Evolutionary conservation across 2,113 vertebrate species (phyloP).

Genomic region (Xiphophorus maculatus): DNA sequence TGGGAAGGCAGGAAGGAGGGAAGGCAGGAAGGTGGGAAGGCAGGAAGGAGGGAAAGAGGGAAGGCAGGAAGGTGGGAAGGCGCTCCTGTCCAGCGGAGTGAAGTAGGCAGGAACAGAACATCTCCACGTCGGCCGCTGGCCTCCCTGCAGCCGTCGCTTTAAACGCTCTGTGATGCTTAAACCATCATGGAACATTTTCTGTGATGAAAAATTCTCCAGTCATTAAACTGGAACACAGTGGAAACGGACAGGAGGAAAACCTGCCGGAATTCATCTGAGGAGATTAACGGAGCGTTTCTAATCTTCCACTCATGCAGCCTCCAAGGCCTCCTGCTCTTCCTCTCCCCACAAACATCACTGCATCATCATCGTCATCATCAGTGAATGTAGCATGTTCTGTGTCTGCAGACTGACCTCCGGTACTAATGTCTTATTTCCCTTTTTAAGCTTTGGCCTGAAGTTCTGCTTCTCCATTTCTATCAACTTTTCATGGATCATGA

Average conservation of each 20-base stretch:
- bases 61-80: no score
- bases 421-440: slow-evolving; percentile 2
- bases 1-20: no score
- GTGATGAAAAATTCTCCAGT: no score
- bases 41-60: no score
- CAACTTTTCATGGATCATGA: slow-evolving; percentile 36
- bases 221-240: no score
- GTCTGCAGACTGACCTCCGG: not conserved
- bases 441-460: not conserved
- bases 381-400: not conserved
- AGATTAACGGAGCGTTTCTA: slow-evolving; percentile 59
- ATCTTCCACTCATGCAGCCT: slow-evolving; percentile 33
- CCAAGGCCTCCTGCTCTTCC: not conserved
- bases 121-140: slow-evolving; percentile 25
- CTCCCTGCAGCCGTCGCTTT: slow-evolving; percentile 3
- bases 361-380: not conserved
- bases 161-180: not conserved
- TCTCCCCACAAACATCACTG: not conserved
- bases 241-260: slow-evolving; percentile 34
- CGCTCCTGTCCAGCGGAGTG: not conserved
- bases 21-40: no score
- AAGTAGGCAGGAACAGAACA: slow-evolving; percentile 12
- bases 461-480: not conserved
- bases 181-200: no score
- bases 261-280: slow-evolving; percentile 41